A percentile compares a stretch with the other conserved stretches of the same genome.
Conservation (phyloP, 2,888 invertebrate genomes). For the Zonitis immaculata region DNA sequence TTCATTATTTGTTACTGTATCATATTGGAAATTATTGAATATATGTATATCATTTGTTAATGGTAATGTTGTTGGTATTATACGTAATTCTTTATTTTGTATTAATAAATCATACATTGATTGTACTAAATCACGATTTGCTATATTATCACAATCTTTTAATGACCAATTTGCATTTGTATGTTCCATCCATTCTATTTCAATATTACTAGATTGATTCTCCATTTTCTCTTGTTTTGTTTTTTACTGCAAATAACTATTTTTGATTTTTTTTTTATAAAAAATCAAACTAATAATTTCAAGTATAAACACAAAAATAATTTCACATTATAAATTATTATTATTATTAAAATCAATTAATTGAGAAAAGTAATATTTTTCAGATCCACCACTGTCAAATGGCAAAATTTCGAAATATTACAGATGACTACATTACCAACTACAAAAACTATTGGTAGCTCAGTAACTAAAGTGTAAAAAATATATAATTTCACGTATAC, state of each 20-base stretch:
- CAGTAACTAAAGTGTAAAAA: too few species aligned
- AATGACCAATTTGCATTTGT: conserved; percentile 57
- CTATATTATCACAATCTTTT: conserved; percentile 54
- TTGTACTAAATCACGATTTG: conserved; percentile 52
- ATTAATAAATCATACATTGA: conserved; percentile 54
- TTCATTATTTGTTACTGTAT: conserved; percentile 48
- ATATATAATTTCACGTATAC: too few species aligned
- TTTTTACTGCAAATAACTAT: background rate
- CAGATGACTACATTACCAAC: too few species aligned
- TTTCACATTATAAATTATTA: too few species aligned
- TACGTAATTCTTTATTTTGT: conserved; percentile 51
- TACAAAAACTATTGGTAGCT: too few species aligned
- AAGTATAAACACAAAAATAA: background rate
- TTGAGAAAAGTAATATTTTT: too few species aligned
- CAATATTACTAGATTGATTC: conserved; percentile 30
- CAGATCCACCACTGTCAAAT: too few species aligned
- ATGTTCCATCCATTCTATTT: conserved; percentile 55
- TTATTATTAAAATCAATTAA: too few species aligned
- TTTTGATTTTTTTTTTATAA: too few species aligned
- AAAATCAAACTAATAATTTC: background rate
- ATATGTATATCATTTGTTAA: conserved; percentile 44
- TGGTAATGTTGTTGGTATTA: conserved; percentile 39
- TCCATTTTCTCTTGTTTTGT: conserved; percentile 24
- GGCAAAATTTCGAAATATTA: too few species aligned
- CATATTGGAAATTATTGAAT: conserved; percentile 54